A percentile compares a stretch with the other conserved stretches of the same genome.
Evolutionary conservation across 2,113 vertebrate species (phyloP).

Genomic region (Cygnus atratus): DNA sequence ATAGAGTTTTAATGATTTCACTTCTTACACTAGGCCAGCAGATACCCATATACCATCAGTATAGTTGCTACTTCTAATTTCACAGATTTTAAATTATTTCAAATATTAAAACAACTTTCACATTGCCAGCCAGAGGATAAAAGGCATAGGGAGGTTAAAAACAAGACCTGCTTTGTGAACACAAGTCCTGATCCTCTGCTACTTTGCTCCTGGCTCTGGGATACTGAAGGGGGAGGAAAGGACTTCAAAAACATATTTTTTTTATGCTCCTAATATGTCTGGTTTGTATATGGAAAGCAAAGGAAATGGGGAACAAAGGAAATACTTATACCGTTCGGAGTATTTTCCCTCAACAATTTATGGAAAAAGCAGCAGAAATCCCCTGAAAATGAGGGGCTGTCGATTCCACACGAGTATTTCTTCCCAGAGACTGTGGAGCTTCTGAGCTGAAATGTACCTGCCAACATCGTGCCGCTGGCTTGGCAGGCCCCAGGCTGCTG

Average conservation of each 20-base stretch:
- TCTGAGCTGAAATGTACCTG: background rate
- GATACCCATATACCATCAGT: constrained; percentile 17
- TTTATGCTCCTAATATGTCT: background rate
- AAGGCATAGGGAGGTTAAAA: background rate
- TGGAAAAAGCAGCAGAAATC: background rate
- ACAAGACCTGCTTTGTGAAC: background rate
- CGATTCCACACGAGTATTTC: background rate
- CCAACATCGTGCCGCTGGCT: background rate
- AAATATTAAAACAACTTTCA: constrained; percentile 1
- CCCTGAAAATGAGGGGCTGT: background rate
- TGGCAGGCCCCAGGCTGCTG: background rate
- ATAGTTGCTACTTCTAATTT: constrained; percentile 5
- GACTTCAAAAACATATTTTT: background rate
- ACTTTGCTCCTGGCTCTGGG: background rate
- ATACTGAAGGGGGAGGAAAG: background rate
- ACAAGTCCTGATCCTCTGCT: background rate
- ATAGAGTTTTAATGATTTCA: constrained; percentile 48
- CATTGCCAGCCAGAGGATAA: background rate
- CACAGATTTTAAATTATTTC: constrained; percentile 23
- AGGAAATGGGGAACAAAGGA: background rate
- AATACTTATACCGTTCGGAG: background rate
- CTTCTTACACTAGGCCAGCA: background rate
- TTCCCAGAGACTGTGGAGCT: background rate
- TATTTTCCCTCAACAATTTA: background rate
- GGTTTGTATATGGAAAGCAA: background rate